A percentile compares a stretch with the other conserved stretches of the same genome.
Conservation (phyloP, 2,797 vertebrate species). For the Mus caroli region DNA sequence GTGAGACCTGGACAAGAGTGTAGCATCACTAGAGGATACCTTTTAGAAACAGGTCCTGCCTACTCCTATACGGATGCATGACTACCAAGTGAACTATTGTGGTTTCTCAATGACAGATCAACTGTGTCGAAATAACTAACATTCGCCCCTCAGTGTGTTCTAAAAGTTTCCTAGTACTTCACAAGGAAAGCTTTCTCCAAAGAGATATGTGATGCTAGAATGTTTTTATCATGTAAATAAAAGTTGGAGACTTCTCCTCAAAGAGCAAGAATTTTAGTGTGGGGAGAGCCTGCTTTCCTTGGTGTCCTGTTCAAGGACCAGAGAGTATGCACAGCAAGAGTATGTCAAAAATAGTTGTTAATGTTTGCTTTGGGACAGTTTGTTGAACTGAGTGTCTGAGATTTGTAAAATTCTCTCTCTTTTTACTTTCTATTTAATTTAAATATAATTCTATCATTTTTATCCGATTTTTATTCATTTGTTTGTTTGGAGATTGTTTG, state of each 20-base stretch:
- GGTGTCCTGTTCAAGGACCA: conserved; percentile 29
- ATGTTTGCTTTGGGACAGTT: conserved; percentile 36
- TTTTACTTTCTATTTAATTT: neutral
- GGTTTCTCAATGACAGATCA: conserved; percentile 14
- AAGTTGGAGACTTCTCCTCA: conserved; percentile 27
- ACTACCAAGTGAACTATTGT: neutral
- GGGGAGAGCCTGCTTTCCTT: neutral
- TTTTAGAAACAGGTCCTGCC: neutral
- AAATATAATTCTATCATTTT: neutral
- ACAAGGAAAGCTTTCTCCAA: conserved; percentile 29
- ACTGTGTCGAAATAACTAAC: neutral
- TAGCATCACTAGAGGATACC: neutral
- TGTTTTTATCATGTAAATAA: conserved; percentile 7
- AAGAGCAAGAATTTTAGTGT: conserved; percentile 48
- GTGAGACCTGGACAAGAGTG: conserved; percentile 23
- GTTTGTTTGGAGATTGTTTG: neutral
- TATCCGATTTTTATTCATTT: neutral
- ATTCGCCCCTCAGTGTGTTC: neutral
- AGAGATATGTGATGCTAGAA: neutral
- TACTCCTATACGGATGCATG: neutral
- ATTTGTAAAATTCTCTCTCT: neutral
- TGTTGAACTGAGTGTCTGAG: neutral
- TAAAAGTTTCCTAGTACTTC: conserved; percentile 18
- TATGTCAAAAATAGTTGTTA: neutral
- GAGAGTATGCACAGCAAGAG: neutral